These are phyloP conservation scores for Tangachromis dhanisi DNA, from an alignment of 2,113 vertebrate genomes.

Conservation along the genomic window DNA sequence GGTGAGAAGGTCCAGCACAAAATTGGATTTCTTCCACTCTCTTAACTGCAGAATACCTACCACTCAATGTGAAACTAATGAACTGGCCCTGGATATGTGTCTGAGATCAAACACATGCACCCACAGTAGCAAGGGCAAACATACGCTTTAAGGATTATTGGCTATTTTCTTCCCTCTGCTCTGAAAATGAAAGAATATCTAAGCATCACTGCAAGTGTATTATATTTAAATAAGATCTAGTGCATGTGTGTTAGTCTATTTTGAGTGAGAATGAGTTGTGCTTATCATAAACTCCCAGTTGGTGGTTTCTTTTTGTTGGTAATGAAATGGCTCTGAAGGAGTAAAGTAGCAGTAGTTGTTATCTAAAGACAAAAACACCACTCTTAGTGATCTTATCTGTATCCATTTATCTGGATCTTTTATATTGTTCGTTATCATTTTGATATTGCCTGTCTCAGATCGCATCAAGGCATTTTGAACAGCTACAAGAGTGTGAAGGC, in stretches of 20 bases:
- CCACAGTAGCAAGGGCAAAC: background rate
- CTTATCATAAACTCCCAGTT: slow-evolving; percentile 19
- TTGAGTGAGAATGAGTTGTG: background rate
- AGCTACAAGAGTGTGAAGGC: background rate
- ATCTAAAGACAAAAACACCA: background rate
- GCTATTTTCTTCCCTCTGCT: background rate
- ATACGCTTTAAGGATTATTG: background rate
- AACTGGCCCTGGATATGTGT: background rate
- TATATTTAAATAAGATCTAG: background rate
- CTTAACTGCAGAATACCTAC: background rate
- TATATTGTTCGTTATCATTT: background rate
- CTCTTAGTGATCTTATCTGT: background rate
- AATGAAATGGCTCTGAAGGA: background rate
- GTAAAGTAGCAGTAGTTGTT: background rate
- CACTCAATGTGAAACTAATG: slow-evolving; percentile 14
- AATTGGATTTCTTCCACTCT: slow-evolving; percentile 12
- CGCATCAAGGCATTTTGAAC: background rate
- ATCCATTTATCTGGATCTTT: background rate
- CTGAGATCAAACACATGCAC: background rate
- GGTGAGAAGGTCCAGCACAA: slow-evolving; percentile 20
- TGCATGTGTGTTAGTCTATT: background rate
- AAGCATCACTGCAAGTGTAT: background rate
- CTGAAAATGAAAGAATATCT: background rate
- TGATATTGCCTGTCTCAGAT: background rate
- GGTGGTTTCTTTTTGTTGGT: slow-evolving; percentile 6